Conservation (phyloP, 2,797 vertebrate species). For the Tarsius wallacei region DNA sequence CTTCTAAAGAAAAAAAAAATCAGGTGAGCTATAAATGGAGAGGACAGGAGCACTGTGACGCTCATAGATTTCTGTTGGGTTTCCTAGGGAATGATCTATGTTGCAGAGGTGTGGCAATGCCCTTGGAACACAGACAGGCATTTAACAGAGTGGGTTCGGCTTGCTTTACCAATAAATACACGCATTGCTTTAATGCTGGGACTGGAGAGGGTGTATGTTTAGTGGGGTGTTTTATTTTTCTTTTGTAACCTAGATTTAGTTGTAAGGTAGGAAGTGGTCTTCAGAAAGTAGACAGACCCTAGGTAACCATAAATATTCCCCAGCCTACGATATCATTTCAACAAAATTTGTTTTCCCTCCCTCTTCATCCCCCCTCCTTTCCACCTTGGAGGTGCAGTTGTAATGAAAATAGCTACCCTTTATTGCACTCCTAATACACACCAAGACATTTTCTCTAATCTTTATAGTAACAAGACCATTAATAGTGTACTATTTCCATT, state of each 20-base stretch:
- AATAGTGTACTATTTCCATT: background rate
- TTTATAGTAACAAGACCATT: background rate
- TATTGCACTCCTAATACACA: background rate
- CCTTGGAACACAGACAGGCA: background rate
- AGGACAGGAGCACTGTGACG: background rate
- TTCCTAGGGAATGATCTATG: background rate
- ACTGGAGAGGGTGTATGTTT: background rate
- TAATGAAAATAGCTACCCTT: background rate
- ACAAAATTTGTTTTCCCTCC: background rate
- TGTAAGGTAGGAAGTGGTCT: background rate
- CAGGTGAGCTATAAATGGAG: constrained; percentile 62
- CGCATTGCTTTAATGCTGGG: background rate
- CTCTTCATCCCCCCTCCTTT: background rate
- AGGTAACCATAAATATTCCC: background rate
- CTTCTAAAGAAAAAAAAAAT: constrained; percentile 39
- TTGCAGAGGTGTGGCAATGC: background rate
- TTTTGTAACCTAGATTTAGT: background rate
- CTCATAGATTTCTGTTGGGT: background rate
- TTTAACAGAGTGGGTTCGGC: background rate
- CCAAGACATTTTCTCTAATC: background rate
- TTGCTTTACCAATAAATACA: background rate
- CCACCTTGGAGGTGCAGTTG: background rate
- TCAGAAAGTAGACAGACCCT: background rate
- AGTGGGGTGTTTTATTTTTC: background rate
- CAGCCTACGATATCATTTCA: background rate